Conservation (phyloP, 2,888 invertebrate genomes). For the Chaitophorus viminalis region DNA sequence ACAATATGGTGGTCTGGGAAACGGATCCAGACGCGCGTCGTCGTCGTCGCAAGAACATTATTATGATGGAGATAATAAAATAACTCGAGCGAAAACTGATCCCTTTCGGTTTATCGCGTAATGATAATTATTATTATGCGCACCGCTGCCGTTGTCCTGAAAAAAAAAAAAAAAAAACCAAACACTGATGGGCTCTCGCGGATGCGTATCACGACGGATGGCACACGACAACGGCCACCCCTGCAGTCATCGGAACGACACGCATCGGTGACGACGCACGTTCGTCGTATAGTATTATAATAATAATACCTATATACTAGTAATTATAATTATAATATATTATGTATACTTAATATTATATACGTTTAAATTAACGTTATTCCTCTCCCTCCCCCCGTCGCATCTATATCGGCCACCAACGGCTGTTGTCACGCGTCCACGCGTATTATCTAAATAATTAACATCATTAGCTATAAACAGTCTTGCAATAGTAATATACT, state of each 20-base stretch:
- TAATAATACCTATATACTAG: no score
- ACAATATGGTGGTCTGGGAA: constrained; percentile 32
- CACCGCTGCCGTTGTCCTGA: background rate
- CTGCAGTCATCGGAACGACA: background rate
- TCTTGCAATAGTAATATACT: no score
- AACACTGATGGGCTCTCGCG: background rate
- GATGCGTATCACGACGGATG: background rate
- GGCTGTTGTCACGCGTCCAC: no score
- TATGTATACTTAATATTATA: no score
- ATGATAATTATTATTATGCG: background rate
- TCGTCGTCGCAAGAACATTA: constrained; percentile 10
- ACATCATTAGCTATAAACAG: no score
- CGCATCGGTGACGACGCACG: background rate
- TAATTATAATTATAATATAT: no score
- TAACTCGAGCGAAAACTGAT: constrained; percentile 50
- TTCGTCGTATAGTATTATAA: no score
- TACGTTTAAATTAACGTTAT: no score
- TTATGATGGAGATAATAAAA: constrained; percentile 26
- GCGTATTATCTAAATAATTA: no score
- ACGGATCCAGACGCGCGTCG: constrained; percentile 37
- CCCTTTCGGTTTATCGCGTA: constrained; percentile 33
- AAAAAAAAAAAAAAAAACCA: no score
- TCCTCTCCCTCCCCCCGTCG: no score
- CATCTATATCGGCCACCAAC: no score
- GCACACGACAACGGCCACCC: background rate